Evolutionary conservation across 2,113 vertebrate species (phyloP).

Genomic region (Centropristis striata): DNA sequence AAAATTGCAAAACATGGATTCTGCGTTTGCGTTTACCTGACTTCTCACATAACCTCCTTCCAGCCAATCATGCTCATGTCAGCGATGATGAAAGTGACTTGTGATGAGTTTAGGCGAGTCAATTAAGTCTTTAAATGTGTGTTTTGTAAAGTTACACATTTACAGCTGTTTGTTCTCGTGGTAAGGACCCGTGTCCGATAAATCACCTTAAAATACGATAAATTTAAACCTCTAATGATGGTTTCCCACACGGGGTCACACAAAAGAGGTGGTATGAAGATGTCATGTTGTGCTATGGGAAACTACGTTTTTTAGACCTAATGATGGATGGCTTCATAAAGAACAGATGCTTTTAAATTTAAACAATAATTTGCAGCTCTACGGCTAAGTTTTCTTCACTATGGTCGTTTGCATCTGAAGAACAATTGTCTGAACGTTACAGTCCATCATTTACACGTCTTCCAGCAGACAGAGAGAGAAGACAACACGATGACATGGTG

Average conservation of each 20-base stretch:
- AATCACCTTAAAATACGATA: no score
- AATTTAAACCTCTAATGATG: no score
- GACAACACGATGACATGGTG: background rate
- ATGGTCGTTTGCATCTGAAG: background rate
- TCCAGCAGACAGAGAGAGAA: background rate
- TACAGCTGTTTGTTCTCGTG: no score
- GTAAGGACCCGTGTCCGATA: no score
- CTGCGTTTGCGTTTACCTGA: no score
- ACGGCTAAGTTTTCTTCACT: background rate
- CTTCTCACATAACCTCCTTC: no score
- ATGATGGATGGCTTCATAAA: background rate
- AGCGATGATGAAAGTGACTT: no score
- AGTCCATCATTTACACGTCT: background rate
- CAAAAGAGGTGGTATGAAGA: background rate
- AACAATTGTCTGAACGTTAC: background rate
- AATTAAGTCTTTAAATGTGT: no score
- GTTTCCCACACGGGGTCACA: background rate
- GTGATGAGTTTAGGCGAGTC: no score
- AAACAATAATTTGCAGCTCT: background rate
- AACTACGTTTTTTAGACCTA: background rate
- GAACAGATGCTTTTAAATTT: background rate
- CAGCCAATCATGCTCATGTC: no score
- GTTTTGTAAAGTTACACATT: no score
- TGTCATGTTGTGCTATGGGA: background rate
- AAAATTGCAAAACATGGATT: no score